Evolutionary conservation across 2,113 vertebrate species (phyloP), one percentile per base, ranked within the genome.

Genomic region (Alectura lathami): DNA sequence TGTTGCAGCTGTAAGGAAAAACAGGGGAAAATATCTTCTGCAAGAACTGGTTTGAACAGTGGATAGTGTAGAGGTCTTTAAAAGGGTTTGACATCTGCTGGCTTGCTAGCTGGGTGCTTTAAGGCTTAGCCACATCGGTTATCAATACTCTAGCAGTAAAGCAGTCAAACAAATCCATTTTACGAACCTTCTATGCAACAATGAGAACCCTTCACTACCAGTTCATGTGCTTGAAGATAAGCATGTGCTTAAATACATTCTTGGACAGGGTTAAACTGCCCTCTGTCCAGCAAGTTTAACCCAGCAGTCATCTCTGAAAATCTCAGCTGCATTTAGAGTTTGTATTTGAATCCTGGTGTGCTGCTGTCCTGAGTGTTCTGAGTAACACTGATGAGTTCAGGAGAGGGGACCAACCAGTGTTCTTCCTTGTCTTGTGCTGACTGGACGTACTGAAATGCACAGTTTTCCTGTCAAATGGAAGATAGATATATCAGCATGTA

Each of bases 361-460:
- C 36, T 83, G 38, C 17, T 66, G 42, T 34, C 6, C 73, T 69
- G 62, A 36, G 7, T 1, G 1, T 50, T 60, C 43, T 12, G 9
- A 43, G 6, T 5, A 60, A 20, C 12, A 34, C 21, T 38, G 24
- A 13, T 26, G 13, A 76, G 59, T 48, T 79, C 30, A 27, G 40
- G 63, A 64, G 51, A n/a, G 13, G 8, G 32, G 51, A 13, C 32
- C 34, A 47, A 17, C 23, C 13, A 0, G 0, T 11, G 8, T 68
- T 62, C 27, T 62, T 60, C 0, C 0, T 7, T 34, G 6, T 34
- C n/a, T n/a, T n/a, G n/a, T 68, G 43, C n/a, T 64, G 29, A 20
- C 9, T 47, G 22, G 9, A 32, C 30, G 8, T 66, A 30, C 11
- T 45, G 34, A 84, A 87, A 63, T 56, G 38, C 7, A 40, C 32